Base-by-base conservation (phyloP, 92 coral and sea anemone genomes). In the Metridium senile region DNA sequence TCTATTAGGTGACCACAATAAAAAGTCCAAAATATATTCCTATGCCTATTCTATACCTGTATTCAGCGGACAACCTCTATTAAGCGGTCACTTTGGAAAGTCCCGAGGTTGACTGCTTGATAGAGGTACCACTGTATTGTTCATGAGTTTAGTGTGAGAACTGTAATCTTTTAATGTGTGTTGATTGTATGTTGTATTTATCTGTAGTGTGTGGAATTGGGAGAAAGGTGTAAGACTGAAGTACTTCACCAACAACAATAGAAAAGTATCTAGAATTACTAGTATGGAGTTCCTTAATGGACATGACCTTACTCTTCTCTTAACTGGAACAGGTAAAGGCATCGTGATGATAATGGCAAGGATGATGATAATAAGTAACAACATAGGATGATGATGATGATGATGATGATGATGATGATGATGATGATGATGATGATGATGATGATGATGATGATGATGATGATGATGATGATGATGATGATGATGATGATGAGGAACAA, bases 221-320 rank as follows among this genome's bases (percentile, higher is more conserved):
- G 98, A 89, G 59, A 83, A 77, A 23, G 98, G 98, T 0, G 87
- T 80, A 1, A 72, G 89, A 70, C 70, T 91, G 43, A 94, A 89
- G 66, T 89, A 89, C 86, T 89, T 94, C 65, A 45, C 13, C 21
- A 94, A 92, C 84, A 93, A 93, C 30, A 94, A 94, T 78, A 84
- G 90, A 47, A 91, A 89, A 76, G 76, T 76, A 26, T 84, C 97
- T 28, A 89, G 94, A 32, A 92, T 94, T 29, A 94, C 98, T 0
- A 90, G 94, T 74, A 94, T 94, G 98, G 94, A 92, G 65, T 84
- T 94, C 77, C 88, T 94, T 13, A 94, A 94, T 73, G 82, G 97
- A 10, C 98, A 94, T 62, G 98, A 94, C 84, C 63, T 94, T 73
- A 88, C 97, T 3, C 85, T 94, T 39, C 72, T 94, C 61, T 81